Conservation (phyloP, 2,113 vertebrate genomes). For the Lepisosteus osseus region DNA sequence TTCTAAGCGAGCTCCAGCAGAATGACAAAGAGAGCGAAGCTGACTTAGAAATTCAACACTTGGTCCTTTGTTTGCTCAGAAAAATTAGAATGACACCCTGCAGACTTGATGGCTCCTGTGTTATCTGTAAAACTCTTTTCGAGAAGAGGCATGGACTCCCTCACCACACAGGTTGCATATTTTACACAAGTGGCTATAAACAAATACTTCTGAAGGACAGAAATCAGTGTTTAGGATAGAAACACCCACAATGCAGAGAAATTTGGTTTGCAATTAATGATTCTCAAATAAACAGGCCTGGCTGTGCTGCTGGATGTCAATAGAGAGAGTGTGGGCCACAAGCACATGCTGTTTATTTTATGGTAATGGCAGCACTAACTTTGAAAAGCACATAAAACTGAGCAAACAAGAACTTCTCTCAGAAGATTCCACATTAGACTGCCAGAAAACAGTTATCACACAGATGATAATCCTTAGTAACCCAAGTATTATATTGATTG, state of each 20-base stretch:
- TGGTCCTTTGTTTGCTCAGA: slow-evolving; percentile 69
- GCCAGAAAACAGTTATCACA: too few species aligned
- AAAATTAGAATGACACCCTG: slow-evolving; percentile 63
- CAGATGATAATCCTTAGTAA: too few species aligned
- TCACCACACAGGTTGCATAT: slow-evolving; percentile 47
- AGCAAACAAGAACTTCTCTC: not conserved
- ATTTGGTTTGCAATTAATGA: slow-evolving; percentile 5
- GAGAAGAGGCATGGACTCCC: slow-evolving; percentile 49
- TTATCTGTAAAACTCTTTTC: slow-evolving; percentile 74
- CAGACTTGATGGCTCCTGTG: slow-evolving; percentile 74
- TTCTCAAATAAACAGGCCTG: not conserved
- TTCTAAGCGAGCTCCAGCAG: slow-evolving; percentile 44
- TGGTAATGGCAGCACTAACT: not conserved
- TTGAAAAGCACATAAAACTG: not conserved
- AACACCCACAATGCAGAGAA: slow-evolving; percentile 28
- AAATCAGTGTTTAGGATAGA: slow-evolving; percentile 34
- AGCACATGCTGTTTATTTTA: not conserved
- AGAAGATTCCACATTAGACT: not conserved
- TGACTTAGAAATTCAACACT: slow-evolving; percentile 72
- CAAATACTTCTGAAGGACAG: slow-evolving; percentile 49
- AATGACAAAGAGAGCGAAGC: slow-evolving; percentile 61
- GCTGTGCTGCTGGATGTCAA: not conserved
- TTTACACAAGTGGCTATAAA: slow-evolving; percentile 49
- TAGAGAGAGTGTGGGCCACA: not conserved
- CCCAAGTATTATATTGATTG: too few species aligned